Conservation (phyloP, 1,140 invertebrate genomes). For the Augochlora pura region DNA sequence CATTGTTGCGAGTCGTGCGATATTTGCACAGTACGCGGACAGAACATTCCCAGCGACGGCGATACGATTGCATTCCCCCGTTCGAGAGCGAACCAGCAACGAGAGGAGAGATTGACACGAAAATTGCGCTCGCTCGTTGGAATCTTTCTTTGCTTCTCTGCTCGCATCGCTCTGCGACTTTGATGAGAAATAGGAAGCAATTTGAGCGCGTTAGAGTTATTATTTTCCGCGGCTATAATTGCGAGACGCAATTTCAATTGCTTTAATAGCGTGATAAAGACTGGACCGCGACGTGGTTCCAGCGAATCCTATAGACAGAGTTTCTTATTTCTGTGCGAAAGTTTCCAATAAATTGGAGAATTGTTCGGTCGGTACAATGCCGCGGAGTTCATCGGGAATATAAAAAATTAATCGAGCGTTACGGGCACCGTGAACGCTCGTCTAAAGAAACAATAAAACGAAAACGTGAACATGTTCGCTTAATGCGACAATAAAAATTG, state of each 20-base stretch:
- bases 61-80: background rate
- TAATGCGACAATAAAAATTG: too few species aligned
- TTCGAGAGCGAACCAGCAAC: background rate
- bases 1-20: constrained; percentile 10
- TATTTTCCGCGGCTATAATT: background rate
- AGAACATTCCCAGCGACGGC: background rate
- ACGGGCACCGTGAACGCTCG: too few species aligned
- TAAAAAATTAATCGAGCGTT: background rate
- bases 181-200: background rate
- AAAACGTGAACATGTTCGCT: too few species aligned
- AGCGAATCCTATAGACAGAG: too few species aligned
- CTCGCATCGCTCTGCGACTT: constrained; percentile 6
- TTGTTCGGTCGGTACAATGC: background rate
- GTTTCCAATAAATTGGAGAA: background rate
- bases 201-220: background rate
- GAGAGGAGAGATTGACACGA: background rate
- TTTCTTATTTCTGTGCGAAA: too few species aligned
- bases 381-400: background rate
- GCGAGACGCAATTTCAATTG: background rate
- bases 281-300: too few species aligned
- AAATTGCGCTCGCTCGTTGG: background rate
- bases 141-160: background rate
- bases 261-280: background rate
- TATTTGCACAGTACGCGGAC: constrained; percentile 7
- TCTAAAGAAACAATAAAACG: too few species aligned